Evolutionary conservation across 2,888 invertebrate genomes (phyloP).

Genomic region (Linnaemya tessellans): DNA sequence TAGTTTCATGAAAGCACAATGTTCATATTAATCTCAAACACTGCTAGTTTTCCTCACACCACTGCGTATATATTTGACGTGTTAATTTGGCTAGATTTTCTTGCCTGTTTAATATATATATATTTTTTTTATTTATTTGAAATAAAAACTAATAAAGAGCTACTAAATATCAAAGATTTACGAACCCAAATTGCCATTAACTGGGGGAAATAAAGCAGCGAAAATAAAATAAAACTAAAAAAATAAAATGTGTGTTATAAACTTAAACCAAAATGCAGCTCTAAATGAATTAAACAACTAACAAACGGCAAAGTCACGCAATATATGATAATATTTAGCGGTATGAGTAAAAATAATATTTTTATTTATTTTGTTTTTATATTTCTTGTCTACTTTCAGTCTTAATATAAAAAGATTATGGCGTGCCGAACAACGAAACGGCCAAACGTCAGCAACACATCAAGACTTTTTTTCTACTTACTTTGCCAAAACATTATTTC

Average conservation of each 20-base stretch:
- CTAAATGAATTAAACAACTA: constrained; percentile 58
- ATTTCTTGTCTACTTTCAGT: constrained; percentile 47
- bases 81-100: constrained; percentile 41
- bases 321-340: constrained; percentile 54
- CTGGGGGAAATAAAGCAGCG: constrained; percentile 29
- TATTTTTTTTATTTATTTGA: constrained; percentile 17
- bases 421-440: constrained; percentile 46
- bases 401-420: constrained; percentile 32
- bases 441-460: constrained; percentile 48
- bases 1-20: too few relatives aligned
- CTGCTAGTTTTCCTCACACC: background rate
- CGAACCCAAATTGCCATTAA: constrained; percentile 53
- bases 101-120: background rate
- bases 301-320: constrained; percentile 68
- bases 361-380: constrained; percentile 16
- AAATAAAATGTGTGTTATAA: constrained; percentile 48
- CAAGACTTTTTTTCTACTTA: constrained; percentile 8
- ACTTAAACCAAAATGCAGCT: constrained; percentile 50
- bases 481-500: constrained; percentile 43
- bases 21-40: background rate
- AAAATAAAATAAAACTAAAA: background rate
- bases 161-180: constrained; percentile 58
- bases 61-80: constrained; percentile 13
- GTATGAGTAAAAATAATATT: constrained; percentile 19
- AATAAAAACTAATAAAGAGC: constrained; percentile 46